phyloP scores from a whole-genome alignment of 2,113 vertebrate genomes.

The Campylorhamphus procurvoides region DNA sequence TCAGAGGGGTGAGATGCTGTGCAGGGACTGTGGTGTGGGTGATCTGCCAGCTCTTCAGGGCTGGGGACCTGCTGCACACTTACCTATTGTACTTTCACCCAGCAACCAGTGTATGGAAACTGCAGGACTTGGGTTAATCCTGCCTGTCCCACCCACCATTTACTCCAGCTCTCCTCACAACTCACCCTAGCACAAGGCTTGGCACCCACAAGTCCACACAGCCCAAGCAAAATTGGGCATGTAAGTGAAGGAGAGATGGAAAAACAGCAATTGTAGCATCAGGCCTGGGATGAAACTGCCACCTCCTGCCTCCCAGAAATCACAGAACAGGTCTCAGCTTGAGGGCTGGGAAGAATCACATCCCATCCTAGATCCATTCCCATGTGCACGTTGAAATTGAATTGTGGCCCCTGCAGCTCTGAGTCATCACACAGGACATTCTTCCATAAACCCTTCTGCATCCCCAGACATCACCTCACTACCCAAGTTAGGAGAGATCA shows the following conservation, averaged over 20 bases:
- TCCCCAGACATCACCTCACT: neutral
- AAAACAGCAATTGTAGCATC: neutral
- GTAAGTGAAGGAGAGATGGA: neutral
- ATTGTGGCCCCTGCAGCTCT: neutral
- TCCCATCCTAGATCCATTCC: neutral
- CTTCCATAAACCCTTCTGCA: neutral
- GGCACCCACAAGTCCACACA: fast-evolving
- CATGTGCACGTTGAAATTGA: neutral
- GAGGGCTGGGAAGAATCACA: neutral
- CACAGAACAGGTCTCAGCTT: neutral
- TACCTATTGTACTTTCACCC: neutral
- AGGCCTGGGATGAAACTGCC: neutral
- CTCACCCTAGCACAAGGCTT: neutral
- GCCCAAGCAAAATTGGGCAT: neutral
- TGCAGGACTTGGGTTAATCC: neutral
- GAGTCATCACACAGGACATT: neutral
- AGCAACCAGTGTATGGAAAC: neutral
- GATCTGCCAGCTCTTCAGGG: neutral
- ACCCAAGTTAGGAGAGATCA: neutral
- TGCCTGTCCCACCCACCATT: neutral
- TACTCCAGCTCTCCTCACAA: neutral
- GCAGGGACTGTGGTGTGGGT: neutral
- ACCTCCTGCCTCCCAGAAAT: neutral
- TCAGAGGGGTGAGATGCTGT: neutral
- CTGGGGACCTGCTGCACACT: neutral